phyloP scores from a whole-genome alignment of 2,888 invertebrate genomes.

The Onthophagus sagittarius region DNA sequence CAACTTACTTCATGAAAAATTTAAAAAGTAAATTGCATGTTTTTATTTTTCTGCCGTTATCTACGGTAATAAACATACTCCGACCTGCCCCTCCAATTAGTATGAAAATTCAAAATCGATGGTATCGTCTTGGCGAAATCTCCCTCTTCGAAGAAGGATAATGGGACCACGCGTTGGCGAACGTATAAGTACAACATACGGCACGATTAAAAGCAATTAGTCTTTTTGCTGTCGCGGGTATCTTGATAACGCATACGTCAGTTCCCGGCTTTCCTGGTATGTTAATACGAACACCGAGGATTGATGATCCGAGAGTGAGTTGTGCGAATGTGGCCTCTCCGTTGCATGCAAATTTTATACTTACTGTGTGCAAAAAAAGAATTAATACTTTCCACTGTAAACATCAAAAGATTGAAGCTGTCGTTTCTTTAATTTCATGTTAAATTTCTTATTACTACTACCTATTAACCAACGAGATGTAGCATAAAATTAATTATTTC shows the following conservation, averaged over 20 bases:
- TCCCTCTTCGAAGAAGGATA: not conserved
- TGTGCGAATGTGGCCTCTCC: not conserved
- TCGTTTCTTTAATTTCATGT: no score
- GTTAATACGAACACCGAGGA: not conserved
- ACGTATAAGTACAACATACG: not conserved
- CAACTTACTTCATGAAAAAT: not conserved
- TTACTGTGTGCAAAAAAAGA: not conserved
- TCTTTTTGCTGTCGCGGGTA: conserved; percentile 10
- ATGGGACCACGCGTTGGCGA: not conserved
- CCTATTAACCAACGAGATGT: no score
- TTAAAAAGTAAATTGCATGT: not conserved
- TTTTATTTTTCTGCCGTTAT: not conserved
- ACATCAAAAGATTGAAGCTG: no score
- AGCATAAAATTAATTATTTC: not conserved
- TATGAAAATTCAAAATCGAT: not conserved
- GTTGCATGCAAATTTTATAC: not conserved
- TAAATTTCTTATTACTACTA: no score
- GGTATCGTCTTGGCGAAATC: not conserved
- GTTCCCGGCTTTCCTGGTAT: not conserved
- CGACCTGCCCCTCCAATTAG: not conserved
- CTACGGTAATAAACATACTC: not conserved
- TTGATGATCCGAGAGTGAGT: not conserved
- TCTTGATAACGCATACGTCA: conserved; percentile 11
- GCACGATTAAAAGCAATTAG: conserved; percentile 16
- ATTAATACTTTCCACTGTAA: not conserved